A percentile compares a stretch with the other conserved stretches of the same genome.
Evolutionary conservation across 2,888 invertebrate genomes (phyloP).

Genomic region (Mesorhabditis belari): DNA sequence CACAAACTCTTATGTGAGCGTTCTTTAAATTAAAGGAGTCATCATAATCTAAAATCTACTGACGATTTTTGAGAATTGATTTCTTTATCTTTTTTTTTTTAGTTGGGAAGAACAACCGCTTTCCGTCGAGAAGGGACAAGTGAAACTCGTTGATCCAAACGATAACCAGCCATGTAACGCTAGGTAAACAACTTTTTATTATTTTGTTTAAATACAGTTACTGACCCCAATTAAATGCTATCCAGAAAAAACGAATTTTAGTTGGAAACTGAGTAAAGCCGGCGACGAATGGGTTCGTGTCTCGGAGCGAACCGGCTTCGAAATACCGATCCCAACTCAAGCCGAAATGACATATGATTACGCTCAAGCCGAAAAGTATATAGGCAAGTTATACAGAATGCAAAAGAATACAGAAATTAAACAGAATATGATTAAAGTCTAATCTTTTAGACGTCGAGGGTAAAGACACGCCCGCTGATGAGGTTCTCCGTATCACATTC

Average conservation of each 20-base stretch:
- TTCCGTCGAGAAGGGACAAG: slow-evolving; percentile 37
- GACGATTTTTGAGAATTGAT: no score
- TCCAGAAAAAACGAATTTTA: no score
- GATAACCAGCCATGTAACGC: slow-evolving; percentile 37
- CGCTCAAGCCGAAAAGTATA: slow-evolving; percentile 18
- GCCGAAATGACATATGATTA: slow-evolving; percentile 45
- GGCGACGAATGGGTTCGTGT: slow-evolving; percentile 40
- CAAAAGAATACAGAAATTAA: no score
- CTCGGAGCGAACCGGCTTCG: slow-evolving; percentile 38
- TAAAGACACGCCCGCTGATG: slow-evolving; percentile 42
- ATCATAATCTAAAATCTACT: no score
- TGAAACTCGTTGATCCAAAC: slow-evolving; percentile 49
- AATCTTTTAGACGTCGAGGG: slow-evolving; percentile 35
- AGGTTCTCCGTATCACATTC: slow-evolving; percentile 43
- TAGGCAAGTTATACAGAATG: slow-evolving; percentile 22
- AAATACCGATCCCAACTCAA: slow-evolving; percentile 46
- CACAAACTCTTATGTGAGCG: slow-evolving; percentile 17
- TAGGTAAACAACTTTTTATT: slow-evolving; percentile 7
- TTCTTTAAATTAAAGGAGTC: not conserved
- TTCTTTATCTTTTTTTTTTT: not conserved
- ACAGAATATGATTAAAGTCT: slow-evolving; percentile 1
- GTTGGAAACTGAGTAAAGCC: slow-evolving; percentile 37
- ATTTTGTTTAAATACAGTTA: not conserved
- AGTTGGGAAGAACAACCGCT: slow-evolving; percentile 41
- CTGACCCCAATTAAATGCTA: no score